A percentile compares a stretch with the other conserved stretches of the same genome.
These are phyloP conservation scores for Eledone cirrhosa DNA, from an alignment of 2,888 invertebrate genomes.

Conservation along the genomic window DNA sequence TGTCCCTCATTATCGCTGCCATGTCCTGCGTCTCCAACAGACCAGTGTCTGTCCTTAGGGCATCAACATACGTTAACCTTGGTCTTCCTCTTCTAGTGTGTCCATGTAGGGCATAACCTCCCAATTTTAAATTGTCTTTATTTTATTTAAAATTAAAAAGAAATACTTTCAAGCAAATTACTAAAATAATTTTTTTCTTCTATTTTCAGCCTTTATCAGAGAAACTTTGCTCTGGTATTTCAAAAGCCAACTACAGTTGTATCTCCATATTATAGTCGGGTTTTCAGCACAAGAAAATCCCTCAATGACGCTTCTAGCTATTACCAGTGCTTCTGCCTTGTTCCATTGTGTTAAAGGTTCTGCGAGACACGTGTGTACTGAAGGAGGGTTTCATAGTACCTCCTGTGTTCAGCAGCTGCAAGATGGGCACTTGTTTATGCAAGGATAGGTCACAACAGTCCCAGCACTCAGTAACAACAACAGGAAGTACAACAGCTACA, in stretches of 20 bases:
- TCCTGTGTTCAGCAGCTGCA: conserved; percentile 11
- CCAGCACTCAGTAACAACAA: not conserved
- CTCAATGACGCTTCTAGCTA: conserved; percentile 22
- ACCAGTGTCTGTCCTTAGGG: no score
- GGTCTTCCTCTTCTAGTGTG: no score
- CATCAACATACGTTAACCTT: no score
- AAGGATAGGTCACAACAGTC: conserved; percentile 70
- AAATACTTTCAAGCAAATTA: no score
- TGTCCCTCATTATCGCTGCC: no score
- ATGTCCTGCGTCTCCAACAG: no score
- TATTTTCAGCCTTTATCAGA: conserved; percentile 2
- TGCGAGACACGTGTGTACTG: not conserved
- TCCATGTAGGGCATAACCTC: no score
- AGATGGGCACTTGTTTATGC: conserved; percentile 82
- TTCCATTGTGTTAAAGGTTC: not conserved
- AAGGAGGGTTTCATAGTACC: not conserved
- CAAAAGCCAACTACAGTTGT: no score
- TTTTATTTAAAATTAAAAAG: no score
- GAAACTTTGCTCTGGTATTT: no score
- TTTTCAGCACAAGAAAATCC: conserved; percentile 13
- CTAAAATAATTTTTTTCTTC: not conserved
- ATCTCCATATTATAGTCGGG: not conserved
- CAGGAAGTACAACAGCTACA: not conserved
- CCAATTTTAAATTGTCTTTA: no score
- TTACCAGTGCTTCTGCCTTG: conserved; percentile 8